These are phyloP conservation scores for Burhinus bistriatus DNA, from an alignment of 2,113 vertebrate species.

Conservation along the genomic window DNA sequence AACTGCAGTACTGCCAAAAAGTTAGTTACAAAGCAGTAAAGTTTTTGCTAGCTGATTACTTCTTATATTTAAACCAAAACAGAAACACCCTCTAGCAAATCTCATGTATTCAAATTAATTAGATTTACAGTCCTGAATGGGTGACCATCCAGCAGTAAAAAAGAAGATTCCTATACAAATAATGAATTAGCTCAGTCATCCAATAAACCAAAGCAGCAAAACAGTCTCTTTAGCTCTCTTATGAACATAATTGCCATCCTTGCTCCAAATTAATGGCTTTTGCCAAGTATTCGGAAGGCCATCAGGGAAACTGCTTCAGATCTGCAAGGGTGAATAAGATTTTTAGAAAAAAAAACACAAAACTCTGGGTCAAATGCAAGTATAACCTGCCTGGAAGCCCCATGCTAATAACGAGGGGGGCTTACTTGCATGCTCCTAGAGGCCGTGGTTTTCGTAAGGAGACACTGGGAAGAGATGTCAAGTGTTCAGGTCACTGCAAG, in stretches of 20 bases:
- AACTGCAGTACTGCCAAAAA: neutral
- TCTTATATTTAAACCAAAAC: neutral
- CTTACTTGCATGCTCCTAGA: rapidly evolving
- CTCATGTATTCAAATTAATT: neutral
- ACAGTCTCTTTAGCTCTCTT: neutral
- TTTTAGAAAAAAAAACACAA: neutral
- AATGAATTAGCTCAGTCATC: neutral
- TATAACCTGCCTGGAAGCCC: neutral
- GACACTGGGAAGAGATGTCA: neutral
- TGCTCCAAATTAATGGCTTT: neutral
- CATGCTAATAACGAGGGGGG: rapidly evolving
- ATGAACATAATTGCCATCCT: neutral
- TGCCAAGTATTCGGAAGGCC: neutral
- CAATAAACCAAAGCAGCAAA: neutral
- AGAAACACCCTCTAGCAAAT: neutral
- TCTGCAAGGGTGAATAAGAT: neutral
- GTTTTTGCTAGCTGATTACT: neutral
- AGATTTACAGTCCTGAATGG: neutral
- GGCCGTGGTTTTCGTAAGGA: neutral
- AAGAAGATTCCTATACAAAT: neutral
- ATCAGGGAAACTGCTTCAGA: neutral
- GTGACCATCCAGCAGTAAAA: neutral
- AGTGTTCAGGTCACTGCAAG: neutral
- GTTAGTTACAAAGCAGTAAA: neutral
- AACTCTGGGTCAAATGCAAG: neutral